A percentile compares a stretch with the other conserved stretches of the same genome.
Evolutionary conservation across 2,113 vertebrate species (phyloP).

Genomic region (Gallinago paraguaiae): DNA sequence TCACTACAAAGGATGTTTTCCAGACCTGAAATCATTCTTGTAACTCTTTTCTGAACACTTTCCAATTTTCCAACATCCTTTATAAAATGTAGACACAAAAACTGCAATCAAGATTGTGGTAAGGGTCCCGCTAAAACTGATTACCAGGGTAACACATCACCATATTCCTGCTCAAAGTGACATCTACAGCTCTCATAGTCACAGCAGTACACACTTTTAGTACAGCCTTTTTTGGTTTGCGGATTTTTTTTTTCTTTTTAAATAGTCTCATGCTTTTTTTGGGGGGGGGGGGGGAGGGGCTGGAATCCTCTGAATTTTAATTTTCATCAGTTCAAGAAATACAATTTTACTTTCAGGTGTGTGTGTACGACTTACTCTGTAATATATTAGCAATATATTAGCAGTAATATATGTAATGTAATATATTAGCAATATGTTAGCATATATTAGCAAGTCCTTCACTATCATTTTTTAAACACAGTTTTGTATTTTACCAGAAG

Average conservation of each 20-base stretch:
- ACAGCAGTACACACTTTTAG: background rate
- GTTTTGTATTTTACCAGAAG: background rate
- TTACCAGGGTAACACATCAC: background rate
- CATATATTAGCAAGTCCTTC: background rate
- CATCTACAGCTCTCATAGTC: background rate
- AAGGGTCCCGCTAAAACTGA: background rate
- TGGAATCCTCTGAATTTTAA: background rate
- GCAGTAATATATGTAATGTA: background rate
- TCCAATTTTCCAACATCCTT: constrained; percentile 62
- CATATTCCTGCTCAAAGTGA: background rate
- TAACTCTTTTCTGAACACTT: constrained; percentile 48
- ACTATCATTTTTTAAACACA: background rate
- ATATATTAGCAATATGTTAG: too few relatives aligned
- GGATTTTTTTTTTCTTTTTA: background rate
- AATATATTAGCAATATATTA: background rate
- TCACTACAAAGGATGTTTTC: constrained; percentile 67
- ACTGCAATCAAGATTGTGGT: background rate
- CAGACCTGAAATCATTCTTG: constrained; percentile 68
- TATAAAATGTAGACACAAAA: background rate
- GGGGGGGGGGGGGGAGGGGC: too few relatives aligned
- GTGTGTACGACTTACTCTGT: background rate
- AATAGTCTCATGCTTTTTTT: background rate
- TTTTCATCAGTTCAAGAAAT: background rate
- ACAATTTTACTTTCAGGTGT: background rate
- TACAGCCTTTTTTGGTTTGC: background rate